Conservation (phyloP, 2,797 vertebrate species). For the Centropyge bicolor region DNA sequence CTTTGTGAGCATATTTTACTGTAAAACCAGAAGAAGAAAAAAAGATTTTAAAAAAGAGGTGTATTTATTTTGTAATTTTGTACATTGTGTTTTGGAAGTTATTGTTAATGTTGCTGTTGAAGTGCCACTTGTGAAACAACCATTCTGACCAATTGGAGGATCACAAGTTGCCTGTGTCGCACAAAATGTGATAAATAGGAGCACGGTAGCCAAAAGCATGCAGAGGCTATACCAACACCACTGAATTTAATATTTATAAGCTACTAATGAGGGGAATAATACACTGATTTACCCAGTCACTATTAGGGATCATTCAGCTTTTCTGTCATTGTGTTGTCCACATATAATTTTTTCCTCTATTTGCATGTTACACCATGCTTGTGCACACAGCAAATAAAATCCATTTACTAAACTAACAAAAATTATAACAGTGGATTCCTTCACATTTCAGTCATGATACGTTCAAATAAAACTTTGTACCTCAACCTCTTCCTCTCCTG, state of each 20-base stretch:
- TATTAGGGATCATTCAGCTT: constrained; percentile 37
- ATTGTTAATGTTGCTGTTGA: constrained; percentile 59
- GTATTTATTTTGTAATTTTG: constrained; percentile 76
- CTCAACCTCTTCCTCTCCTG: constrained; percentile 34
- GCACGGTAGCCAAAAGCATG: constrained; percentile 76
- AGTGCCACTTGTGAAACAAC: constrained; percentile 52
- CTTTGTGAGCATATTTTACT: constrained; percentile 52
- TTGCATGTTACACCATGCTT: constrained; percentile 62
- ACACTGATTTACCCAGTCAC: constrained; percentile 29
- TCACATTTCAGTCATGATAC: constrained; percentile 65
- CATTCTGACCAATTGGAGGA: background rate
- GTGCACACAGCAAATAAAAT: constrained; percentile 38
- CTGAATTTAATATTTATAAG: constrained; percentile 53
- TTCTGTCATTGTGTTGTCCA: constrained; percentile 43
- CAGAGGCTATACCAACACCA: constrained; percentile 51
- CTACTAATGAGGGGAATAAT: constrained; percentile 37
- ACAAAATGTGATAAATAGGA: constrained; percentile 66
- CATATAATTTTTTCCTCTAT: constrained; percentile 41
- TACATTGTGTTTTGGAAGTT: constrained; percentile 62
- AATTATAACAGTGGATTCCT: constrained; percentile 50
- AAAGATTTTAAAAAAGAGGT: background rate
- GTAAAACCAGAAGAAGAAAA: constrained; percentile 38
- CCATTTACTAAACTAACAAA: constrained; percentile 51
- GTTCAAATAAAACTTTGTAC: constrained; percentile 77
- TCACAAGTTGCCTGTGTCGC: constrained; percentile 48